Percentiles rank a stretch among this genome's conserved stretches.
Evolutionary conservation across 2,797 vertebrate species (phyloP).

Genomic region (Pangasius krempfi): DNA sequence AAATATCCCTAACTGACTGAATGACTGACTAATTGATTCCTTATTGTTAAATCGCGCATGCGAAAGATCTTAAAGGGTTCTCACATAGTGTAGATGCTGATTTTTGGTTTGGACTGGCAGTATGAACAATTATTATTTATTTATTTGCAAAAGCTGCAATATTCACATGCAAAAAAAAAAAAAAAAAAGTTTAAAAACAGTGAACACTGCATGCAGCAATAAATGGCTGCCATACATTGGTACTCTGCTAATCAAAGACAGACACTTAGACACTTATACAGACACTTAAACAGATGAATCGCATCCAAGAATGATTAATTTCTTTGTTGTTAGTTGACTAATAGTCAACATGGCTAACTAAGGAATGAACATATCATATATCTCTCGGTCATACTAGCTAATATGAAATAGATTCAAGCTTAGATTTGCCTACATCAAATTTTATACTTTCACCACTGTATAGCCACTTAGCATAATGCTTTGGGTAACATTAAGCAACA

Average conservation of each 20-base stretch:
- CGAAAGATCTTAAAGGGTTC: neutral
- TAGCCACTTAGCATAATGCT: neutral
- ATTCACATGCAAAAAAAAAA: neutral
- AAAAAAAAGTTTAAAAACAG: neutral
- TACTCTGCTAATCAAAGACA: neutral
- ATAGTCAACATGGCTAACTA: neutral
- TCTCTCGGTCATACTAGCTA: neutral
- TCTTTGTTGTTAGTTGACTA: neutral
- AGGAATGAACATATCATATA: neutral
- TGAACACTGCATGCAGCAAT: constrained; percentile 10
- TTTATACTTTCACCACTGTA: neutral
- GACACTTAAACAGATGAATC: neutral
- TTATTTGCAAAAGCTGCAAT: neutral
- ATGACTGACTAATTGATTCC: constrained; percentile 50
- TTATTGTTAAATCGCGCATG: constrained; percentile 24
- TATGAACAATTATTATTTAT: neutral
- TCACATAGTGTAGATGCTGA: neutral
- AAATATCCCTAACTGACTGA: constrained; percentile 70
- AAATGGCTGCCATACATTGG: neutral
- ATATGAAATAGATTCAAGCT: neutral
- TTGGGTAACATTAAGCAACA: neutral
- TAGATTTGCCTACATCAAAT: neutral
- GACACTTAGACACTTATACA: neutral
- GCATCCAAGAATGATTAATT: neutral
- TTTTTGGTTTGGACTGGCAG: neutral